Evolutionary conservation across 1,140 invertebrate genomes (phyloP), one percentile per base, ranked within the genome.

Genomic region (Aphelenchoides besseyi): DNA sequence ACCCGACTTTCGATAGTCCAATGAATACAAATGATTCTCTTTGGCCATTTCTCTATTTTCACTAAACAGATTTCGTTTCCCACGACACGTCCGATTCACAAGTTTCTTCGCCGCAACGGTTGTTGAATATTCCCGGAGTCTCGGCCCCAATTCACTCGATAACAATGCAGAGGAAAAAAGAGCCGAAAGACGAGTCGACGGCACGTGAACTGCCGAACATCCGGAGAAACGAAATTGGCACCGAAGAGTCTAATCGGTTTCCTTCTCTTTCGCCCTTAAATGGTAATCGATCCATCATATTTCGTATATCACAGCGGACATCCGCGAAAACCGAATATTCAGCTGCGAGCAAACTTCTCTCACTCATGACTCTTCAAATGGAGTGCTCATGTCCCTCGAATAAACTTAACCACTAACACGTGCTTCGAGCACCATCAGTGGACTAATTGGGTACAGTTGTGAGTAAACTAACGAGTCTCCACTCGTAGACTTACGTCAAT

Each of bases 41-140:
- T 12, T 48, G 41, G 41, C 41, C 41, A 12, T 23, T 23, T 12
- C 23, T 23, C 41, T 16, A 48, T 16, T 12, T 12, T 23, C 41
- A 48, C 41, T 48, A 48, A 48, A 48, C 41, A 48, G 41, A 48
- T 48, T 48, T 48, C 41, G 41, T 23, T n/a, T 48, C 41, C 41
- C 41, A 48, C 41, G 23, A 48, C 41, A 23, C 12, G 12, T 48
- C 41, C 41, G 41, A 48, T 48, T 48, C 41, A 48, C 41, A 48
- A 48, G n/a, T n/a, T n/a, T n/a, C 41, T 48, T 48, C 41, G 41
- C 12, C 12, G 41, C 41, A 12, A 23, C 41, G 41, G n/a, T n/a
- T n/a, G n/a, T n/a, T 48, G 41, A 48, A 48, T 48, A 23, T 48
- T 48, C 12, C 41, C 12, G 23, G 41, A 12, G 41, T 48, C n/a